Conservation (phyloP, 2,888 invertebrate species). For the Gastracanthus pulcherrimus region DNA sequence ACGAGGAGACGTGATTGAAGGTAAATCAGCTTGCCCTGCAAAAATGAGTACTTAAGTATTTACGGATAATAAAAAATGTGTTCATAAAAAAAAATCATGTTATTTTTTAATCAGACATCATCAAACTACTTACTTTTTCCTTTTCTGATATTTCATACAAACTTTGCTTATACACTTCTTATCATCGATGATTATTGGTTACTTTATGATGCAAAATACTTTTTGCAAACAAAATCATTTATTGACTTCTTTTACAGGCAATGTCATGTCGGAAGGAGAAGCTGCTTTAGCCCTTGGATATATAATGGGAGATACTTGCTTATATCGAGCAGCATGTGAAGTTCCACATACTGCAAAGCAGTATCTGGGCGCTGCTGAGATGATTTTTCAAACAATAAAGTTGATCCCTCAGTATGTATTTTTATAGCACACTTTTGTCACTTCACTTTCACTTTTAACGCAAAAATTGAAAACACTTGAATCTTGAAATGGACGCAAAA, state of each 20-base stretch:
- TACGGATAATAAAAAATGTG: background rate
- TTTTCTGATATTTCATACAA: background rate
- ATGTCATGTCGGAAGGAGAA: slow-evolving; percentile 82
- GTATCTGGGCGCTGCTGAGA: slow-evolving; percentile 88
- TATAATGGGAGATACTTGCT: slow-evolving; percentile 84
- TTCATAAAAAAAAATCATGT: too few species aligned
- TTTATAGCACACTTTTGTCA: slow-evolving; percentile 18
- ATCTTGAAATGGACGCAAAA: background rate
- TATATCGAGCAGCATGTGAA: slow-evolving; percentile 88
- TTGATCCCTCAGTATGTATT: slow-evolving; percentile 77
- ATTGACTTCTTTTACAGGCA: slow-evolving; percentile 64
- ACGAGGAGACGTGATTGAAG: slow-evolving; percentile 74
- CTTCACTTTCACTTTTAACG: background rate
- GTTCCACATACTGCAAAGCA: slow-evolving; percentile 85
- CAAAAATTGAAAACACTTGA: background rate
- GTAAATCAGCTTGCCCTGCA: slow-evolving; percentile 26
- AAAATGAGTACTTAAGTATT: background rate
- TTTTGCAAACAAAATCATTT: background rate
- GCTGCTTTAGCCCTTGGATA: slow-evolving; percentile 85
- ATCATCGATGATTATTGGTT: too few species aligned
- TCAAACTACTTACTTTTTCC: background rate
- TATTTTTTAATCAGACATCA: too few species aligned
- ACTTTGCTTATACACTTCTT: too few species aligned
- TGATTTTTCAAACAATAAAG: slow-evolving; percentile 85
- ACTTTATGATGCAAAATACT: slow-evolving; percentile 24